These are phyloP conservation scores for Candidula unifasciata DNA, from an alignment of 2,888 invertebrate species.

Conservation along the genomic window DNA sequence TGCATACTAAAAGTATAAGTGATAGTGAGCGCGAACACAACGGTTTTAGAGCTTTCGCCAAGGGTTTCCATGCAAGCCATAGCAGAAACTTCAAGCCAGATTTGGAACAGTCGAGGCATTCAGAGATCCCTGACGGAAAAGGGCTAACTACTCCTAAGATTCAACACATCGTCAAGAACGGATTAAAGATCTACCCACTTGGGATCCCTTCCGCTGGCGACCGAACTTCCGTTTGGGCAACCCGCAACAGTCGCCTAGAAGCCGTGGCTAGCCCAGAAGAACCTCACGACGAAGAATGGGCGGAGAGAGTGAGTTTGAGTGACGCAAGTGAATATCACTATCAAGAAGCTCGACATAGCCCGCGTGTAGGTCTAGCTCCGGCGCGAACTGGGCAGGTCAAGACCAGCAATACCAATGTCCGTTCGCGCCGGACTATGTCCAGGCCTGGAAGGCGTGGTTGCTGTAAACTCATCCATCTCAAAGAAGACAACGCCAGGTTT, in stretches of 20 bases:
- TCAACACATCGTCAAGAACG: constrained; percentile 40
- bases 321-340: constrained; percentile 49
- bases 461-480: constrained; percentile 79
- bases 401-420: constrained; percentile 37
- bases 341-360: constrained; percentile 38
- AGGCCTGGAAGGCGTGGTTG: constrained; percentile 73
- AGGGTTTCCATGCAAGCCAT: not conserved
- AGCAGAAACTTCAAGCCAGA: not conserved
- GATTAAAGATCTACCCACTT: constrained; percentile 21
- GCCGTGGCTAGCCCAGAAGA: constrained; percentile 51
- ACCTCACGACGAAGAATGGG: constrained; percentile 46
- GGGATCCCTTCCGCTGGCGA: constrained; percentile 2
- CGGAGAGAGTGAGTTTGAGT: constrained; percentile 51
- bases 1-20: not conserved
- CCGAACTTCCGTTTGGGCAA: constrained; percentile 43
- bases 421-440: constrained; percentile 53
- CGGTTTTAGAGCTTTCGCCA: not conserved
- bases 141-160: constrained; percentile 5
- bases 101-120: not conserved
- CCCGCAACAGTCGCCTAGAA: constrained; percentile 40
- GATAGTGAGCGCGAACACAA: not conserved
- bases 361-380: constrained; percentile 17
- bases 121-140: not conserved
- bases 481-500: constrained; percentile 84
- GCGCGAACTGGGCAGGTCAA: constrained; percentile 35